Conservation (phyloP, 2,888 invertebrate genomes). For the Drosophila ustulata region DNA sequence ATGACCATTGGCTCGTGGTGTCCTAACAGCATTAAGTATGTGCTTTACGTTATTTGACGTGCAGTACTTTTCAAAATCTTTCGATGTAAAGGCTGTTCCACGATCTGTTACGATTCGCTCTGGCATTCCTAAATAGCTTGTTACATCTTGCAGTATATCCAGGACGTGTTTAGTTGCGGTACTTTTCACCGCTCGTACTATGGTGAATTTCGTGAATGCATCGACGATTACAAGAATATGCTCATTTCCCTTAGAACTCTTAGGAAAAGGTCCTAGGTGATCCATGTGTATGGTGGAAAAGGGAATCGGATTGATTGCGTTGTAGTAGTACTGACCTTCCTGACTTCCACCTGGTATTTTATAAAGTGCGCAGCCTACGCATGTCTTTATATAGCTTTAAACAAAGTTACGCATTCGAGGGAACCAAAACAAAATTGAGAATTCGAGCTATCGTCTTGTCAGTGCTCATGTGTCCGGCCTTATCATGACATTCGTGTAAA, state of each 20-base stretch:
- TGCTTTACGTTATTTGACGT: too few relatives aligned
- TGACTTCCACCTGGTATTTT: slow-evolving; percentile 8
- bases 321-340: slow-evolving; percentile 13
- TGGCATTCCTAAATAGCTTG: too few relatives aligned
- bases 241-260: slow-evolving; percentile 3
- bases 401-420: slow-evolving; percentile 15
- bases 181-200: not conserved
- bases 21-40: too few relatives aligned
- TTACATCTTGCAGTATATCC: not conserved
- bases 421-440: slow-evolving; percentile 13
- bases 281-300: slow-evolving; percentile 16
- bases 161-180: not conserved
- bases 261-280: slow-evolving; percentile 18
- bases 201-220: slow-evolving; percentile 6
- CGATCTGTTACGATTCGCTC: too few relatives aligned
- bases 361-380: slow-evolving; percentile 15
- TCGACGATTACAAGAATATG: slow-evolving; percentile 5
- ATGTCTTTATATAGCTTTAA: slow-evolving; percentile 4
- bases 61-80: too few relatives aligned
- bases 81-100: too few relatives aligned
- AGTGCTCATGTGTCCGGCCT: slow-evolving; percentile 7
- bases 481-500: slow-evolving; percentile 10
- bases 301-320: slow-evolving; percentile 4
- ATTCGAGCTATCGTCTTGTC: slow-evolving; percentile 1
- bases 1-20: too few relatives aligned